Base-by-base conservation (phyloP, 2,797 vertebrate genomes). In the Pempheris klunzingeri region DNA sequence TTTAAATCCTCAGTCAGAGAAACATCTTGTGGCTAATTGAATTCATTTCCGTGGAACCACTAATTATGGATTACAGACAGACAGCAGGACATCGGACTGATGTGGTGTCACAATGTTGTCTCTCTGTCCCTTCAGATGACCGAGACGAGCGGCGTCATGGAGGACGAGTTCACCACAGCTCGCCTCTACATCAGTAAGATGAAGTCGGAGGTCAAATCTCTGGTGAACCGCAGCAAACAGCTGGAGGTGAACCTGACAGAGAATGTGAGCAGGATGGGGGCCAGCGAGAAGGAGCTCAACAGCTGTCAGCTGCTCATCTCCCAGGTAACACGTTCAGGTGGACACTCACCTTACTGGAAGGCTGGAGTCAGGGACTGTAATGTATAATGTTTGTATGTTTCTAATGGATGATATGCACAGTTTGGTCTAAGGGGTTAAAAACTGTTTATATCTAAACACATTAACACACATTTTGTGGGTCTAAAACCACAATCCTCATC, bases 131-230 rank as follows among this genome's bases (percentile, higher is more conserved):
- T 24, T 52, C 86, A 99, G 97, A 88, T 97, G 93, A 94, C 96
- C 9, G 98, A 98, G 71, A 92, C 95, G 32, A 98, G 97, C 0
- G 96, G 96, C 0, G 95, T 96, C 58, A 96, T 98, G 20, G 98
- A 99, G 81, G 98, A 99, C 72, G 98, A 99, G 90, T 99, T 99
- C 91, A 99, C 98, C 64, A 96, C 98, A 79, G 96, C 97, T 9
- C 94, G 98, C 39, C 96, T 99, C 22, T 98, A 97, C 90, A 95
- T 99, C 88, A 99, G 97, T 78, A 99, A 99, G 92, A 98, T 99
- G 97, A 99, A 98, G 77, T 98, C 97, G 0, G 98, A 99, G 91
- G 96, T 98, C 34, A 99, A 98, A 85, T 97, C 97, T 0, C 87
- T 98, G 88, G 96, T 97, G 89, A 98, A 95, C 90, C 96, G 97